These are phyloP conservation scores for Cisticola juncidis DNA, from an alignment of 2,113 vertebrate genomes.

Conservation along the genomic window DNA sequence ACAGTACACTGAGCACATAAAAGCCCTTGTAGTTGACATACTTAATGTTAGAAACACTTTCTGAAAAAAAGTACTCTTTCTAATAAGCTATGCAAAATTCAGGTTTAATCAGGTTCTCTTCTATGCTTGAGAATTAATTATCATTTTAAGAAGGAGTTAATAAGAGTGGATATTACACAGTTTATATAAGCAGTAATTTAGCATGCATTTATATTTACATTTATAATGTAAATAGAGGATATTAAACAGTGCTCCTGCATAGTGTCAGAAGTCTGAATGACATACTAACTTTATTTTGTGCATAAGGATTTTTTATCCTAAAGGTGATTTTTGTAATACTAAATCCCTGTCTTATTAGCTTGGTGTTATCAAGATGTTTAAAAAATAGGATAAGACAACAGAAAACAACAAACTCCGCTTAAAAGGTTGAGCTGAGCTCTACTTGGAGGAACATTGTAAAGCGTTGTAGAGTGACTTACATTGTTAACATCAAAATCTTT, in stretches of 20 bases:
- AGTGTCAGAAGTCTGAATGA: background rate
- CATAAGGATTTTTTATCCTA: background rate
- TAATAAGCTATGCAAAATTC: conserved; percentile 24
- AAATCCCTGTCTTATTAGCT: background rate
- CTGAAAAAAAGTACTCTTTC: conserved; percentile 31
- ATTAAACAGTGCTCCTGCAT: background rate
- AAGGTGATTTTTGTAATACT: background rate
- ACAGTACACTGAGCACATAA: background rate
- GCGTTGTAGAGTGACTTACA: background rate
- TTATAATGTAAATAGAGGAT: conserved; percentile 1
- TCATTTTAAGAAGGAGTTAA: conserved; percentile 22
- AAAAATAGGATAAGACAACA: background rate
- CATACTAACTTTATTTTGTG: background rate
- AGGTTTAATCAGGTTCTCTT: conserved; percentile 31
- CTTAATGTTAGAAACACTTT: background rate
- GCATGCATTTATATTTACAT: conserved; percentile 21
- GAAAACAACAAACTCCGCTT: background rate
- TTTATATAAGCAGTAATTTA: conserved; percentile 55
- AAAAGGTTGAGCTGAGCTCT: background rate
- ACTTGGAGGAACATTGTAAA: background rate
- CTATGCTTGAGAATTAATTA: conserved; percentile 38
- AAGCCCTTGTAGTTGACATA: background rate
- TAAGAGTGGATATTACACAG: background rate
- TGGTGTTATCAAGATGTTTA: background rate
- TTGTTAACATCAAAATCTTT: background rate